Percentiles rank a stretch among this genome's conserved stretches.
Conservation (phyloP, 2,888 invertebrate species). For the Pedicia rivosa region DNA sequence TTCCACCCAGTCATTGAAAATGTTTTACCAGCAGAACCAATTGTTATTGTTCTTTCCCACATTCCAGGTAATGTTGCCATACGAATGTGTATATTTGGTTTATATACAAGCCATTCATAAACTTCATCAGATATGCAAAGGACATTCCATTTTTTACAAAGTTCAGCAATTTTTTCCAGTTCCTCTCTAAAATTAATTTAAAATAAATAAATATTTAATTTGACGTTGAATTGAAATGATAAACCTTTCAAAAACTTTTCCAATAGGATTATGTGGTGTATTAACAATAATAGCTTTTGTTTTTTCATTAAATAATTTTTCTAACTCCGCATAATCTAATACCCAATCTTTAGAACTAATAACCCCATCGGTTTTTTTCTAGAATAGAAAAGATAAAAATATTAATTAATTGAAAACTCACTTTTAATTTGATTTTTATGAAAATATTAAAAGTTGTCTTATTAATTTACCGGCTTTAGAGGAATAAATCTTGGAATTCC, state of each 20-base stretch:
- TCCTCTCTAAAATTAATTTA: conserved; percentile 33
- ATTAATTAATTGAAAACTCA: neutral
- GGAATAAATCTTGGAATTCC: conserved; percentile 79
- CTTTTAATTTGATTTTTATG: too few relatives aligned
- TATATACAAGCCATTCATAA: conserved; percentile 92
- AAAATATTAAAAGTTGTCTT: too few relatives aligned
- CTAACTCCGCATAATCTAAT: conserved; percentile 67
- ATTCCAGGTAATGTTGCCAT: conserved; percentile 93
- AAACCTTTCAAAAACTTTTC: conserved; percentile 50
- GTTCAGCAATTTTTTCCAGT: conserved; percentile 58
- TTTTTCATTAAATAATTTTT: conserved; percentile 60
- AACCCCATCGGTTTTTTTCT: conserved; percentile 27
- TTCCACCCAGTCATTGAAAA: conserved; percentile 98
- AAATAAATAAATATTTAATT: neutral
- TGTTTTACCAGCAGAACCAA: conserved; percentile 96
- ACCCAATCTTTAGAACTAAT: conserved; percentile 72
- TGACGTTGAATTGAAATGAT: neutral
- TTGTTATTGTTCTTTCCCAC: conserved; percentile 95
- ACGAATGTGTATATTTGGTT: conserved; percentile 67
- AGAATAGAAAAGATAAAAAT: conserved; percentile 7
- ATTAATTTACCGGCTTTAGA: conserved; percentile 47
- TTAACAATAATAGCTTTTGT: conserved; percentile 95
- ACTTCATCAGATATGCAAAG: conserved; percentile 93
- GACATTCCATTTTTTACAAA: conserved; percentile 86
- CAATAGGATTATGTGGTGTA: conserved; percentile 95